Conservation (phyloP, 2,113 vertebrate species). For the Gopherus evgoodei region DNA sequence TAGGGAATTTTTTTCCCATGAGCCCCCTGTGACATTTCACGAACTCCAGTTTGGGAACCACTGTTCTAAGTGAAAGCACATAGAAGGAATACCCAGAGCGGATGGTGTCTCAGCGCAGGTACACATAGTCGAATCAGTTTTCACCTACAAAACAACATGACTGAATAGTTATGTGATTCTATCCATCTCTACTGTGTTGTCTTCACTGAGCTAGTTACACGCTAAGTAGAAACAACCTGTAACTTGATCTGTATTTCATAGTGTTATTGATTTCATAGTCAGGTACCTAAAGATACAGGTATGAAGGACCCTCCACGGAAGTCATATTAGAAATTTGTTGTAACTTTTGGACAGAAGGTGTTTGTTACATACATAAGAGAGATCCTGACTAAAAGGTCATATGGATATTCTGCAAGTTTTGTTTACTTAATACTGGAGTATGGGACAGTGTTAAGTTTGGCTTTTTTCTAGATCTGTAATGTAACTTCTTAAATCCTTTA, state of each 20-base stretch:
- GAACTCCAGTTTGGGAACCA: too few species aligned
- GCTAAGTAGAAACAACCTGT: not conserved
- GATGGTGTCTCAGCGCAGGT: not conserved
- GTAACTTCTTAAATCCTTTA: not conserved
- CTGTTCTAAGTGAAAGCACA: not conserved
- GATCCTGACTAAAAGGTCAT: not conserved
- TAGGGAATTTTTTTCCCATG: too few species aligned
- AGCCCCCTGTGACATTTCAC: too few species aligned
- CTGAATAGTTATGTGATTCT: not conserved
- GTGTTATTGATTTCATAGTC: not conserved
- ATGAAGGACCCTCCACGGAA: not conserved
- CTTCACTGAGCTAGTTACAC: not conserved
- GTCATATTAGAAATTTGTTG: not conserved
- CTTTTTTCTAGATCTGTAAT: not conserved
- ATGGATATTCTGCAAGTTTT: not conserved
- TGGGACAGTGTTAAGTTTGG: not conserved
- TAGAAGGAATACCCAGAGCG: not conserved
- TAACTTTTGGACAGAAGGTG: not conserved
- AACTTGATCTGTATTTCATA: not conserved
- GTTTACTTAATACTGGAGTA: not conserved
- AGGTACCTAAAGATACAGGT: not conserved
- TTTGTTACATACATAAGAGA: not conserved
- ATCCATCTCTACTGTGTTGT: not conserved
- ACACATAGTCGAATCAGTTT: not conserved
- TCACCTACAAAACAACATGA: not conserved